Base-by-base conservation (phyloP, 37 sponge, comb jelly and placozoan genomes). In the Chondrilla cf. caribensis region DNA sequence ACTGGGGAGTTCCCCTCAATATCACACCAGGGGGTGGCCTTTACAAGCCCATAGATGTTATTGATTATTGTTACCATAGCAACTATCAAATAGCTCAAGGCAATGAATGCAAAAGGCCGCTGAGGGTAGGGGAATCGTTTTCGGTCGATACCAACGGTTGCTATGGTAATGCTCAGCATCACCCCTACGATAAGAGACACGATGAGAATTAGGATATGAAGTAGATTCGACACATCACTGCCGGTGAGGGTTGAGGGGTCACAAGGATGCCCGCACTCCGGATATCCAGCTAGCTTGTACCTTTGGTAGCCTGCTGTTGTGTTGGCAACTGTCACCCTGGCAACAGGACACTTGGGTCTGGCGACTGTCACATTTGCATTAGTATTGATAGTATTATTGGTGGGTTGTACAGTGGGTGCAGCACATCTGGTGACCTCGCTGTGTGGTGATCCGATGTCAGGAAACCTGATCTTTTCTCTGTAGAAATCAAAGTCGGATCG, bases 71-170 rank as follows among this genome's bases (percentile, higher is more conserved):
- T 87, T 14, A 88, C 47, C 14, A 80, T 32, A 33, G 93, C 88
- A 5, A 93, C 77, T 71, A 90, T 58, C 15, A 90, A 84, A 73
- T 96, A 96, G 70, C 90, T 91, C 58, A 87, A 39, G 11, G 90
- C 87, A 29, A 93, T 59, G 70, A 88, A 96, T 22, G 91, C 83
- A 80, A 96, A 90, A 0, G 97, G 94, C 26, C 94, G 64, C 67
- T 96, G 93, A 0, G 97, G 97, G 71, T 96, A 96, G 79, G 87
- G 89, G 82, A 90, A 96, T 8, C 97, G 79, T 18, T 70, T 40
- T 11, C 87, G 86, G 57, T 97, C 94, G 54, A 97, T 90, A 31
- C 91, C 65, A 79, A 89, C 94, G 6, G 94, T 97, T 31, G 87
- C 85, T 0, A 91, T 89, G 3, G 94, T 91, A 37, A 97, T 89